Base-by-base conservation (phyloP, 2,888 invertebrate species). In the Cerastis leucographa region DNA sequence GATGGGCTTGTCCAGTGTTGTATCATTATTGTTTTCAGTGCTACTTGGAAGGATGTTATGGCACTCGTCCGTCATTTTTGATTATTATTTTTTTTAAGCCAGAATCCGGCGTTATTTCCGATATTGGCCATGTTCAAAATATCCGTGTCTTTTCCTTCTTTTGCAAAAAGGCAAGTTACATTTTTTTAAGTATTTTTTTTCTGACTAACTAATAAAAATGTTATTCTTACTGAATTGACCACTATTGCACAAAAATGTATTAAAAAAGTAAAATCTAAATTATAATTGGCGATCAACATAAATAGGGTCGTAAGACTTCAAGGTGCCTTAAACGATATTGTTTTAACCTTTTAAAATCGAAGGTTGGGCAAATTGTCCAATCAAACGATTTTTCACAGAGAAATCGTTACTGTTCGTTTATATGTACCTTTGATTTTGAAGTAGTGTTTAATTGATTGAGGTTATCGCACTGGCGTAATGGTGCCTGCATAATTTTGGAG, bases 331-430 rank as follows among this genome's bases (percentile, higher is more conserved):
- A 80, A 84, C 84, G 80, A 87, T 88, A 88, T 87, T 86, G 69
- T 83, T 80, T 76, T 90, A 92, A 92, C 94, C 92, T 93, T 91
- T 90, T 84, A 83, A 87, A 89, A 85, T 73, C 85, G 89, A 92
- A 92, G 92, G 92, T 89, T 89, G 88, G 76, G 62, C 86, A 84
- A 90, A 92, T 91, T 91, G 89, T 88, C 89, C 90, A 92, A 93
- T 93, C 91, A 92, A 91, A 90, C 89, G 87, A 93, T 93, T 92
- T 91, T 91, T 88, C 89, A 89, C 88, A 87, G 88, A 88, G 76
- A 78, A 84, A 88, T 86, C 82, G 65, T 84, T 88, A 78, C 83
- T 87, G 79, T 86, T 78, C 78, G 75, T 87, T 86, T 87, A 85
- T 82, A 35, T 35, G 35, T 35, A 84, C 80, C 82, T 88, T 87